phyloP scores from a whole-genome alignment of 2,888 invertebrate genomes.

The Rhaphigaster nebulosa region DNA sequence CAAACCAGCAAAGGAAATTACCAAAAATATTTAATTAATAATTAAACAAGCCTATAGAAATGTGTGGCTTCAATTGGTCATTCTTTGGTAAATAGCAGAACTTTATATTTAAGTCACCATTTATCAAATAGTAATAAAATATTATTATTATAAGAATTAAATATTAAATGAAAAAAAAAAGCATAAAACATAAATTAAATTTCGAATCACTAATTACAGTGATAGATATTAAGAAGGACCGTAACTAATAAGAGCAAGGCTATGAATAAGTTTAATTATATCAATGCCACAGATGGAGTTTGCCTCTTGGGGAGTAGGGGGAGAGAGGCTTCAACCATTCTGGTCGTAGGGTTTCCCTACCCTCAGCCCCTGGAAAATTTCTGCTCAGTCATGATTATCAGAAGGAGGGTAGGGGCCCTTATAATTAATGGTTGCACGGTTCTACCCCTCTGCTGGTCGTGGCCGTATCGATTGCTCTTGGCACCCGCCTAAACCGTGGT shows the following conservation, averaged over 20 bases:
- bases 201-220: not conserved
- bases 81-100: not conserved
- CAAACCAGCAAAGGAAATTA: not conserved
- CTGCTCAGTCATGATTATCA: conserved; percentile 54
- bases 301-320: not conserved
- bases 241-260: not conserved
- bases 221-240: not conserved
- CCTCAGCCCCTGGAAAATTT: conserved; percentile 38
- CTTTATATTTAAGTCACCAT: not conserved
- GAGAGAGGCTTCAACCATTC: conserved; percentile 23
- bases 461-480: conserved; percentile 56
- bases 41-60: not conserved
- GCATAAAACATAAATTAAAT: not conserved
- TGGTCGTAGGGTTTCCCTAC: conserved; percentile 7
- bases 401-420: conserved; percentile 57
- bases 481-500: conserved; percentile 57
- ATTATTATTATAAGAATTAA: not conserved
- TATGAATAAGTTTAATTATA: conserved; percentile 54
- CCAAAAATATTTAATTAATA: not conserved
- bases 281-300: not conserved
- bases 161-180: not conserved
- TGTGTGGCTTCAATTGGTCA: not conserved
- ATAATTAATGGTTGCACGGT: conserved; percentile 60
- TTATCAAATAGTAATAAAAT: not conserved
- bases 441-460: conserved; percentile 50